phyloP scores from a whole-genome alignment of 2,888 invertebrate genomes.

The Malthinus seriepunctatus region DNA sequence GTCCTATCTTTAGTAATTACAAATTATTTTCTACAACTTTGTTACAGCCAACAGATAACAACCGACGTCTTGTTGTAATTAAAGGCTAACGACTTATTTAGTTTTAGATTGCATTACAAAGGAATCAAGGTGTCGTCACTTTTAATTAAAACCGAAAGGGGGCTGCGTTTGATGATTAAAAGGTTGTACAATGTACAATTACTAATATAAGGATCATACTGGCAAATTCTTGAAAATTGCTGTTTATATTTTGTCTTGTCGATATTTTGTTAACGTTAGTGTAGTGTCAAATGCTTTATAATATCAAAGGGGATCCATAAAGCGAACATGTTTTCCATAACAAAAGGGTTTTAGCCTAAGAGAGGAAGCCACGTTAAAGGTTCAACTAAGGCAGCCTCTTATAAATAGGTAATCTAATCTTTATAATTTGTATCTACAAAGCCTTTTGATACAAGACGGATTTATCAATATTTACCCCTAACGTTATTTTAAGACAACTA shows the following conservation, averaged over 20 bases:
- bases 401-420: not conserved
- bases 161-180: slow-evolving; percentile 4
- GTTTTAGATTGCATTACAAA: slow-evolving; percentile 22
- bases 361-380: slow-evolving; percentile 1
- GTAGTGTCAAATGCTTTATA: slow-evolving; percentile 23
- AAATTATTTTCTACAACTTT: slow-evolving; percentile 17
- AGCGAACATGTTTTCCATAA: slow-evolving; percentile 26
- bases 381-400: not conserved
- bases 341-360: slow-evolving; percentile 20
- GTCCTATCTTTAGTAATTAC: slow-evolving; percentile 14
- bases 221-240: slow-evolving; percentile 15
- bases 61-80: slow-evolving; percentile 15
- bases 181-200: not conserved
- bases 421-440: no score
- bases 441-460: no score
- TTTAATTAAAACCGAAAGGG: slow-evolving; percentile 22
- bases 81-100: slow-evolving; percentile 16
- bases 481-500: no score
- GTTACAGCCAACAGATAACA: slow-evolving; percentile 13
- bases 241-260: slow-evolving; percentile 11
- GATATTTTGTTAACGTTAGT: slow-evolving; percentile 20
- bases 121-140: slow-evolving; percentile 27
- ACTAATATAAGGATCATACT: slow-evolving; percentile 4
- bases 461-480: no score
- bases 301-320: slow-evolving; percentile 17